Percentiles rank a stretch among this genome's conserved stretches.
Evolutionary conservation across 2,888 invertebrate genomes (phyloP).

Genomic region (Cryptocephalus moraei): DNA sequence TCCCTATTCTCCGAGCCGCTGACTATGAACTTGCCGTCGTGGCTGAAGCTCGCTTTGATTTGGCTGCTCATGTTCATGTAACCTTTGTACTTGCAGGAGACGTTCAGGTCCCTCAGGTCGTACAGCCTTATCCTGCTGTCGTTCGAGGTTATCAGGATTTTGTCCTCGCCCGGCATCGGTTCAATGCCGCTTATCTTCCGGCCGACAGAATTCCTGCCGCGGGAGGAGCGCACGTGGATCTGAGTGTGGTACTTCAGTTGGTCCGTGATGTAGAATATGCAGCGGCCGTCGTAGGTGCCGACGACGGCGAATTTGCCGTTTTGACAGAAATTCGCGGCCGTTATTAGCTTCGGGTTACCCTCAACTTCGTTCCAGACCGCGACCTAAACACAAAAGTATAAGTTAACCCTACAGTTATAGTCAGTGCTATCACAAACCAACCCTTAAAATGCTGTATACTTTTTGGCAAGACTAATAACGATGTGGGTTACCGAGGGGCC

Average conservation of each 20-base stretch:
- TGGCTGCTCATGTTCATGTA: slow-evolving; percentile 93
- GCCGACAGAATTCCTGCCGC: slow-evolving; percentile 92
- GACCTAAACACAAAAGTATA: slow-evolving; percentile 43
- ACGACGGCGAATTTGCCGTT: slow-evolving; percentile 98
- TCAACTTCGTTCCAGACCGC: slow-evolving; percentile 96
- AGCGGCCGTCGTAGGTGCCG: slow-evolving; percentile 96
- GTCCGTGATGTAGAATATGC: slow-evolving; percentile 97
- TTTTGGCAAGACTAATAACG: too few species aligned
- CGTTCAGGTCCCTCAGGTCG: slow-evolving; percentile 85
- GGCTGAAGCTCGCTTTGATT: slow-evolving; percentile 94
- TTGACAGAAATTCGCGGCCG: slow-evolving; percentile 94
- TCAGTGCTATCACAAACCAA: too few species aligned
- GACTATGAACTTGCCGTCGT: slow-evolving; percentile 94
- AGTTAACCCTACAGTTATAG: too few species aligned
- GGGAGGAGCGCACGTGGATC: slow-evolving; percentile 88
- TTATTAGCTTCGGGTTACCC: slow-evolving; percentile 89
- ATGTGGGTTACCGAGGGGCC: too few species aligned
- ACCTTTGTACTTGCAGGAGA: slow-evolving; percentile 61
- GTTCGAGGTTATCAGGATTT: slow-evolving; percentile 94
- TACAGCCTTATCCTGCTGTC: slow-evolving; percentile 94
- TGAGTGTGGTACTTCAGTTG: slow-evolving; percentile 97
- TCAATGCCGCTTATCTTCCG: slow-evolving; percentile 96
- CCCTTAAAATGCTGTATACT: too few species aligned
- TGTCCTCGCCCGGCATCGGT: slow-evolving; percentile 91
- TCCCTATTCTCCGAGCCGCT: slow-evolving; percentile 97